Conservation (phyloP, 2,113 vertebrate species). For the Strigops habroptila region DNA sequence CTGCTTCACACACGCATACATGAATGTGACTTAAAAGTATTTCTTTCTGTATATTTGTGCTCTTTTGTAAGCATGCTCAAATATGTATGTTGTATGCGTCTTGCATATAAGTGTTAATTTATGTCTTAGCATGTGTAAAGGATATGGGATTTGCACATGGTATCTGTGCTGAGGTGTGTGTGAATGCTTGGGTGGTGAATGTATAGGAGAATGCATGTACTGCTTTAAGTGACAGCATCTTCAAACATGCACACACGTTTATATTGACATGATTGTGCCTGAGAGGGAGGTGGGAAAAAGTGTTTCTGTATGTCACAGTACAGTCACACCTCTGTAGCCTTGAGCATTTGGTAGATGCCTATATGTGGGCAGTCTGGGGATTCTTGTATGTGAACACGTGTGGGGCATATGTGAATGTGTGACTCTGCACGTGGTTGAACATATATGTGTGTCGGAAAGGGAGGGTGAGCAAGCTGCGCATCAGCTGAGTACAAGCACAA, state of each 20-base stretch:
- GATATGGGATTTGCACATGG: neutral
- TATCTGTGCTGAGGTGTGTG: neutral
- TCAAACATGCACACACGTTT: neutral
- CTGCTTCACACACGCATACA: neutral
- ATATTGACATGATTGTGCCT: neutral
- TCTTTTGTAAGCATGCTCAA: neutral
- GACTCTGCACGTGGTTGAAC: neutral
- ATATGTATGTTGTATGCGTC: neutral
- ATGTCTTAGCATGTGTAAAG: neutral
- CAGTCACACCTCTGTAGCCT: neutral
- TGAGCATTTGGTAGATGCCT: neutral
- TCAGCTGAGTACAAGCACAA: neutral
- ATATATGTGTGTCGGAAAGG: neutral
- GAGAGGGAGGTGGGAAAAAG: neutral
- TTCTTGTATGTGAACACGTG: neutral
- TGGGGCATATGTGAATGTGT: rapidly evolving
- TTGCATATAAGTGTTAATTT: neutral
- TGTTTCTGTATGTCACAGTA: rapidly evolving
- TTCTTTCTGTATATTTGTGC: neutral
- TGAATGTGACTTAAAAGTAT: neutral
- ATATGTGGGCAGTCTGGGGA: neutral
- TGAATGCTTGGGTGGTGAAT: neutral
- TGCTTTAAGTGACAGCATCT: neutral
- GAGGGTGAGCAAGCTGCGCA: neutral
- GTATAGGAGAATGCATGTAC: neutral